These are phyloP conservation scores for Drosophila guanche DNA, from an alignment of 1,140 invertebrate genomes.

Conservation along the genomic window DNA sequence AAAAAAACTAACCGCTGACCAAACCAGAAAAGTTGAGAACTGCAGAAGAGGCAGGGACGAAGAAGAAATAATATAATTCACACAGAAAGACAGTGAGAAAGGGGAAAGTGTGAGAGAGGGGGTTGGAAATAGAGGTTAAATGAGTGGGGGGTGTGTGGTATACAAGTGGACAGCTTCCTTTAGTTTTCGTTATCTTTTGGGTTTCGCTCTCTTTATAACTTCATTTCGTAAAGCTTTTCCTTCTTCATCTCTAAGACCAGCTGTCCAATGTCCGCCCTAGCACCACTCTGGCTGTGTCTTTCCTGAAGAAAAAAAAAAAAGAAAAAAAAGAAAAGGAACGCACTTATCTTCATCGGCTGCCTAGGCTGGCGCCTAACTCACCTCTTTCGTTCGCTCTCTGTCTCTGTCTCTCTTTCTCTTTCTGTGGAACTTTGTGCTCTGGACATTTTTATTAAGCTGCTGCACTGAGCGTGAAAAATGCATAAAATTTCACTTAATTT, in stretches of 20 bases:
- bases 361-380: neutral
- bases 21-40: constrained; percentile 37
- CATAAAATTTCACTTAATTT: constrained; percentile 83
- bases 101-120: neutral
- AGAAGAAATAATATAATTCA: constrained; percentile 58
- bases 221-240: constrained; percentile 57
- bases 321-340: constrained; percentile 56
- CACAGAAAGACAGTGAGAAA: constrained; percentile 26
- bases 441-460: constrained; percentile 83
- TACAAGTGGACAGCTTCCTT: neutral
- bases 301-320: constrained; percentile 9
- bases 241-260: constrained; percentile 43
- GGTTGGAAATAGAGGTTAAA: constrained; percentile 50
- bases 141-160: constrained; percentile 11
- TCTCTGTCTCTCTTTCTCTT: neutral
- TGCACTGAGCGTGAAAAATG: constrained; percentile 77
- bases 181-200: constrained; percentile 18
- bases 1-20: constrained; percentile 63
- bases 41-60: constrained; percentile 3
- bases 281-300: neutral
- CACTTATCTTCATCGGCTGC: constrained; percentile 66
- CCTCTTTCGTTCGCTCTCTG: neutral
- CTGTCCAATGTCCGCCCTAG: constrained; percentile 64
- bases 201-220: constrained; percentile 36
- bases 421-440: constrained; percentile 56